Conservation (phyloP, 2,113 vertebrate species). For the Scytalopus superciliaris region DNA sequence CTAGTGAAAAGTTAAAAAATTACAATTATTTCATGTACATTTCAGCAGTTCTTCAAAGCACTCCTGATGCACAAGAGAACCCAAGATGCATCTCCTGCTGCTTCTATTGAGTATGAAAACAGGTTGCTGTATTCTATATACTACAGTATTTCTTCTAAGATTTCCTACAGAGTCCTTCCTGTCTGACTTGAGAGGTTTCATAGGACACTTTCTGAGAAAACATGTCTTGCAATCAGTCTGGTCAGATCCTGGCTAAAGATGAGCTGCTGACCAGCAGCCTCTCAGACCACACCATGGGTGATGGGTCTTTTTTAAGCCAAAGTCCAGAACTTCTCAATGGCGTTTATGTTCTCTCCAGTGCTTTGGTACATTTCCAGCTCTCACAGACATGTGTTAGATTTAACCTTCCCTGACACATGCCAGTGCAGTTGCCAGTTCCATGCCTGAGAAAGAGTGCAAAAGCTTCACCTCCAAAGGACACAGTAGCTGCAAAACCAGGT, state of each 20-base stretch:
- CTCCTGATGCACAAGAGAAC: background rate
- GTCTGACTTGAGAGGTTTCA: background rate
- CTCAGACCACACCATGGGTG: fast-evolving
- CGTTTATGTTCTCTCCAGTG: background rate
- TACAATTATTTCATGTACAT: fast-evolving
- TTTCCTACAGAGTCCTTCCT: background rate
- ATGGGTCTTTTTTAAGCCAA: background rate
- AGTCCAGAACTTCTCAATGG: background rate
- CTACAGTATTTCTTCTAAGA: background rate
- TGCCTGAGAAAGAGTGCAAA: background rate
- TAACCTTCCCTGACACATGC: background rate
- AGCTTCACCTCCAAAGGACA: background rate
- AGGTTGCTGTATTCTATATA: background rate
- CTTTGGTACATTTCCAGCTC: background rate
- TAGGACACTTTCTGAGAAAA: background rate
- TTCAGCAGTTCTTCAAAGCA: background rate
- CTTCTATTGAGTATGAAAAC: background rate
- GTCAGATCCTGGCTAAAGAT: background rate
- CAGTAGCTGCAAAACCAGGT: fast-evolving
- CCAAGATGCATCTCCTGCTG: background rate
- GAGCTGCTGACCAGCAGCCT: background rate
- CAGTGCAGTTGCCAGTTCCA: background rate
- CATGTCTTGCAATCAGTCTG: background rate
- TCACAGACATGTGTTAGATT: fast-evolving
- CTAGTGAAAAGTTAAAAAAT: background rate